A percentile compares a stretch with the other conserved stretches of the same genome.
Evolutionary conservation across 2,797 vertebrate genomes (phyloP).

Genomic region (Pygocentrus nattereri): DNA sequence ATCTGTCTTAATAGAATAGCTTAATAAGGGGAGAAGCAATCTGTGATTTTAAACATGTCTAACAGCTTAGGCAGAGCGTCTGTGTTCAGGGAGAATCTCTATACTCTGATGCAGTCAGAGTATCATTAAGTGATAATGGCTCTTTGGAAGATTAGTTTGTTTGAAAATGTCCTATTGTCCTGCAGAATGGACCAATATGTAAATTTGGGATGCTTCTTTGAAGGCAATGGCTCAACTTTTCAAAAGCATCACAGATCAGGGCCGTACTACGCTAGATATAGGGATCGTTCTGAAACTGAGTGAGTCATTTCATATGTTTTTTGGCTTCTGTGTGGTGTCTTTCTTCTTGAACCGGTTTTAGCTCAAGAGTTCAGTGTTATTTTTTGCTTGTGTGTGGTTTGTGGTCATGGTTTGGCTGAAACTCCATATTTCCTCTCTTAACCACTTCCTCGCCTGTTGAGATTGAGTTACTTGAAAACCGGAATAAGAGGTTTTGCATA

Average conservation of each 20-base stretch:
- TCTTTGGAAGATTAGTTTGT: not conserved
- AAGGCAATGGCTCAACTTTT: constrained; percentile 7
- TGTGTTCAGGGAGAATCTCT: not conserved
- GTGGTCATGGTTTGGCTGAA: constrained; percentile 33
- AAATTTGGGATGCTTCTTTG: not conserved
- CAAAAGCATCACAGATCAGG: not conserved
- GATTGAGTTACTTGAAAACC: too few relatives aligned
- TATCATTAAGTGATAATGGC: not conserved
- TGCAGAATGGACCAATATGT: not conserved
- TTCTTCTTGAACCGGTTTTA: constrained; percentile 19
- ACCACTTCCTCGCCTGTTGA: constrained; percentile 1
- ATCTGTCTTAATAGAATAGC: not conserved
- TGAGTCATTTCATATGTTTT: not conserved
- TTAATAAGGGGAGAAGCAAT: not conserved
- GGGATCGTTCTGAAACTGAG: not conserved
- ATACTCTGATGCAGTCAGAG: not conserved
- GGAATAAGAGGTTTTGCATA: not conserved
- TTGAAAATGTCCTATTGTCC: not conserved
- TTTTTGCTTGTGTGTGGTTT: constrained; percentile 26
- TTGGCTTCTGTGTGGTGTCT: not conserved
- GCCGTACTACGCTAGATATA: not conserved
- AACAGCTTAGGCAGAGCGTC: not conserved
- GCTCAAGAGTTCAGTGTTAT: not conserved
- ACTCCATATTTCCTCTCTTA: constrained; percentile 16
- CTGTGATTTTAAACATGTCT: not conserved